Conservation (phyloP, 2,113 vertebrate genomes). For the Siniperca chuatsi region DNA sequence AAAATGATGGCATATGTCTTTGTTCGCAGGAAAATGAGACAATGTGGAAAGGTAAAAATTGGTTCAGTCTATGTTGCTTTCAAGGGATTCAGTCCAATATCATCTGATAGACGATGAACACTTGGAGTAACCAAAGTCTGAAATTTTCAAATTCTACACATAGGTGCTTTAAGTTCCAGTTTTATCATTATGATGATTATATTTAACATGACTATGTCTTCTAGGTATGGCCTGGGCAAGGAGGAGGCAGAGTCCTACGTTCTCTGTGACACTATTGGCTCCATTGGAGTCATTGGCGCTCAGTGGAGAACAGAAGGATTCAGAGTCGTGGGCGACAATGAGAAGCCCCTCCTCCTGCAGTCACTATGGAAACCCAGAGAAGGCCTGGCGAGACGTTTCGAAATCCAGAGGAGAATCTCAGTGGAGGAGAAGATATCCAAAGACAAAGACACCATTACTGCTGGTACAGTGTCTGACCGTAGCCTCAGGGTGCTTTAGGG, state of each 20-base stretch:
- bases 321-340: slow-evolving; percentile 84
- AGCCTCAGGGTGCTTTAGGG: neutral
- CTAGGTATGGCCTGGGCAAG: slow-evolving; percentile 84
- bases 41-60: neutral
- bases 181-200: neutral
- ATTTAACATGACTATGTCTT: neutral
- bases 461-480: slow-evolving; percentile 75
- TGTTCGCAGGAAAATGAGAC: neutral
- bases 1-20: neutral
- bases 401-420: slow-evolving; percentile 82
- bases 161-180: neutral
- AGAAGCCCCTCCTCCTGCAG: slow-evolving; percentile 87
- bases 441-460: slow-evolving; percentile 87
- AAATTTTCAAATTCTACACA: neutral
- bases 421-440: slow-evolving; percentile 83
- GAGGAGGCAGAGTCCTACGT: slow-evolving; percentile 79
- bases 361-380: slow-evolving; percentile 88
- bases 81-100: too few relatives aligned
- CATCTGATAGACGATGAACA: neutral
- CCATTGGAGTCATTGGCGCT: slow-evolving; percentile 49
- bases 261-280: slow-evolving; percentile 86
- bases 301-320: slow-evolving; percentile 85
- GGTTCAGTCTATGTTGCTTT: neutral
- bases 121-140: neutral
- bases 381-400: slow-evolving; percentile 85